Percentiles rank a stretch among this genome's conserved stretches.
Evolutionary conservation across 2,797 vertebrate species (phyloP).

Genomic region (Pseudocheirus occidentalis): DNA sequence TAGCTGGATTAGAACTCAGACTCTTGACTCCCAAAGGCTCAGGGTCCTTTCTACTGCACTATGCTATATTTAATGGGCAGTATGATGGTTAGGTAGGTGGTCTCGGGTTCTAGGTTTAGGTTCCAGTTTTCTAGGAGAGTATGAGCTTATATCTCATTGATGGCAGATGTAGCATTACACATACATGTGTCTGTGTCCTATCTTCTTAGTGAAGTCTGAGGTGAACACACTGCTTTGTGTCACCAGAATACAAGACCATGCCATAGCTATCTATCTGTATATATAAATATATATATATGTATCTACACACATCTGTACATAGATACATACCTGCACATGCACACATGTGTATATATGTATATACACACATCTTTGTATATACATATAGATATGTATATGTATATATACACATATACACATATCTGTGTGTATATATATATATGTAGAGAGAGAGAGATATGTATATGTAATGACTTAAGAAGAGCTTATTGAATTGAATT

Average conservation of each 20-base stretch:
- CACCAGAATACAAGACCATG: background rate
- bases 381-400: too few species aligned
- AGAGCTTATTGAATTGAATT: too few species aligned
- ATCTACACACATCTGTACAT: too few species aligned
- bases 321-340: too few species aligned
- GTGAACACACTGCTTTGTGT: background rate
- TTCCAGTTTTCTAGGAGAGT: background rate
- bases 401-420: too few species aligned
- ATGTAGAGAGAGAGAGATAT: too few species aligned
- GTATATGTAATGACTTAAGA: too few species aligned
- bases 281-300: too few species aligned
- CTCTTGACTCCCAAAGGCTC: too few species aligned
- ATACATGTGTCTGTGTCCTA: background rate
- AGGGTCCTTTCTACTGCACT: background rate
- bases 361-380: too few species aligned
- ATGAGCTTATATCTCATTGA: background rate
- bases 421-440: too few species aligned
- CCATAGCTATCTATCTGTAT: background rate
- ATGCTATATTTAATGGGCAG: background rate
- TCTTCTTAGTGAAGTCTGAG: background rate
- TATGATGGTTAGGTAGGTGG: background rate
- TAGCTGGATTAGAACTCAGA: background rate
- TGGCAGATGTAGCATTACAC: background rate
- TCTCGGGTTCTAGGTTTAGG: background rate
- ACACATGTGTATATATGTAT: too few species aligned